A percentile compares a stretch with the other conserved stretches of the same genome.
phyloP scores from a whole-genome alignment of 2,888 invertebrate species.

The Drosophila conformis region DNA sequence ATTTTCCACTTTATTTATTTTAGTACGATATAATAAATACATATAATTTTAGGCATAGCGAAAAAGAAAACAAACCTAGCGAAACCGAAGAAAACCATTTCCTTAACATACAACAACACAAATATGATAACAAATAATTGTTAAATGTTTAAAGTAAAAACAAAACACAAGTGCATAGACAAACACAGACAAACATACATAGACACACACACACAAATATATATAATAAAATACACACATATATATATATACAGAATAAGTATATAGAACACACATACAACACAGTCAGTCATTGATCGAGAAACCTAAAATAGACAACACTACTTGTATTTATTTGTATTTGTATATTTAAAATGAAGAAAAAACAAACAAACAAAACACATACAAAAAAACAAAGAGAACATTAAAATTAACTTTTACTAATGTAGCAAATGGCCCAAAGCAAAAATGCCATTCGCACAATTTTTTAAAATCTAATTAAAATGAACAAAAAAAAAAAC shows the following conservation, averaged over 20 bases:
- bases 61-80: conserved; percentile 37
- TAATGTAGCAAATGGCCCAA: conserved; percentile 62
- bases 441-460: conserved; percentile 55
- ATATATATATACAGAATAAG: conserved; percentile 55
- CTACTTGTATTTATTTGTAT: conserved; percentile 82
- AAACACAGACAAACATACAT: conserved; percentile 35
- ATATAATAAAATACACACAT: conserved; percentile 41
- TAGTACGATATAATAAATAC: conserved; percentile 34
- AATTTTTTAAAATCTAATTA: conserved; percentile 41
- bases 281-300: conserved; percentile 56
- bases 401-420: conserved; percentile 39
- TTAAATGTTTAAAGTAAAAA: conserved; percentile 64
- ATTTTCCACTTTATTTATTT: conserved; percentile 37
- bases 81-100: conserved; percentile 23
- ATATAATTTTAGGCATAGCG: conserved; percentile 45
- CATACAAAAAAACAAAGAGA: conserved; percentile 25
- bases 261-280: conserved; percentile 52
- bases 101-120: conserved; percentile 33
- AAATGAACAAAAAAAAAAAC: conserved; percentile 6
- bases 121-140: conserved; percentile 57
- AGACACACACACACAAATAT: conserved; percentile 45
- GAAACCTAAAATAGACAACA: conserved; percentile 39
- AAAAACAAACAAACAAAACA: conserved; percentile 12
- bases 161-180: conserved; percentile 37
- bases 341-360: conserved; percentile 71